phyloP scores from a whole-genome alignment of 2,888 invertebrate species.

The Dioctria linearis region DNA sequence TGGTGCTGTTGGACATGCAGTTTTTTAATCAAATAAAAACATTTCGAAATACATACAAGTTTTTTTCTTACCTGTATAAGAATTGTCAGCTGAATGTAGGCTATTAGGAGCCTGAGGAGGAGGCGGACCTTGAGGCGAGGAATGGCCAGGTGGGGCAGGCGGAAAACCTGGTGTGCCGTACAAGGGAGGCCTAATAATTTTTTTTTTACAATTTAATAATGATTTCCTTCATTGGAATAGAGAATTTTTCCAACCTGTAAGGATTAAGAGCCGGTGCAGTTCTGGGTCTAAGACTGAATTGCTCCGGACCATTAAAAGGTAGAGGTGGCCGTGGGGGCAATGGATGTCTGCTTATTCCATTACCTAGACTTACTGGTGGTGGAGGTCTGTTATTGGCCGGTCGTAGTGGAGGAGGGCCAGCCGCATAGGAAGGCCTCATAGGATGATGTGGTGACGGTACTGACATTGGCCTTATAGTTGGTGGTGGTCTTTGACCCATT shows the following conservation, averaged over 20 bases:
- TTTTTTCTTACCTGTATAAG: constrained; percentile 31
- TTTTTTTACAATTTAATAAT: constrained; percentile 1
- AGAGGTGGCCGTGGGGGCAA: constrained; percentile 45
- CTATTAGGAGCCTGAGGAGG: constrained; percentile 55
- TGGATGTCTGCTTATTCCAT: constrained; percentile 38
- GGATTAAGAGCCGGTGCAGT: constrained; percentile 65
- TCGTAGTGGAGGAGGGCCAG: constrained; percentile 67
- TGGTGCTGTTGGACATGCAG: constrained; percentile 20
- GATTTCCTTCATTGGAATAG: background rate
- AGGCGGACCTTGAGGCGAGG: constrained; percentile 55
- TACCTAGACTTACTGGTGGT: constrained; percentile 18
- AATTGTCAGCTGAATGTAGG: constrained; percentile 52
- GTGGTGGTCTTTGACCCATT: constrained; percentile 50
- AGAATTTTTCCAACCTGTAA: constrained; percentile 64
- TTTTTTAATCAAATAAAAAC: background rate
- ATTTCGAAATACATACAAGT: background rate
- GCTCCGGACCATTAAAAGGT: constrained; percentile 38
- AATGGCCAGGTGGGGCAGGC: constrained; percentile 61
- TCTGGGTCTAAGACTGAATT: constrained; percentile 33
- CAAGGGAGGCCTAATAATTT: constrained; percentile 64
- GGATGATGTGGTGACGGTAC: constrained; percentile 60
- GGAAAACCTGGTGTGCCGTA: constrained; percentile 68
- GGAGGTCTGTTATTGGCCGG: constrained; percentile 3
- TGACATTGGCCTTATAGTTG: constrained; percentile 40
- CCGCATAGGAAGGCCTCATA: constrained; percentile 66